phyloP scores from a whole-genome alignment of 2,113 vertebrate genomes.

The Apaloderma vittatum region DNA sequence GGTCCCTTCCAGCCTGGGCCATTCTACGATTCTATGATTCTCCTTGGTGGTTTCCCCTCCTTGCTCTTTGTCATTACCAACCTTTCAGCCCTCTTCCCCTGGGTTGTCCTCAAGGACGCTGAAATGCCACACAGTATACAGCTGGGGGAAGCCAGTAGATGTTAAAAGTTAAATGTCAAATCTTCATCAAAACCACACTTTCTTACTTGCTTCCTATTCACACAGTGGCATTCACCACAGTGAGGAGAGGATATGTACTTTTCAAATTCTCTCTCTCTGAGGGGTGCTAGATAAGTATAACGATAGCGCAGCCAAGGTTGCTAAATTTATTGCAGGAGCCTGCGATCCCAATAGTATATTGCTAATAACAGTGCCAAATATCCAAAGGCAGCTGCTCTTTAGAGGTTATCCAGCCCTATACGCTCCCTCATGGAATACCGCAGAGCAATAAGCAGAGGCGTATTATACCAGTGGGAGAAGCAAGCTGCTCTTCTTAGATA shows the following conservation, averaged over 20 bases:
- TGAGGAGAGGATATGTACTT: neutral
- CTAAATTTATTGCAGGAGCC: slow-evolving; percentile 67
- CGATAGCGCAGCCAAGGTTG: slow-evolving; percentile 46
- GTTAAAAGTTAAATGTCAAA: slow-evolving; percentile 26
- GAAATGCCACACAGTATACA: neutral
- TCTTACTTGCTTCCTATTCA: neutral
- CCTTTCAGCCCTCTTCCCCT: neutral
- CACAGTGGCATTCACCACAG: neutral
- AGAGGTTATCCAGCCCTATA: slow-evolving; percentile 56
- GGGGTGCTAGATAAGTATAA: slow-evolving; percentile 47
- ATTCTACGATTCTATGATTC: too few species aligned
- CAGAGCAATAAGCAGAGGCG: slow-evolving; percentile 59
- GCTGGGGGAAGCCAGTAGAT: neutral
- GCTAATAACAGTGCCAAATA: slow-evolving; percentile 71
- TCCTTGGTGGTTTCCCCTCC: neutral
- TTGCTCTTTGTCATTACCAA: neutral
- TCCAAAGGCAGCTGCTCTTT: slow-evolving; percentile 68
- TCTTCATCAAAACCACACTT: neutral
- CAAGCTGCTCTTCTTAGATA: slow-evolving; percentile 60
- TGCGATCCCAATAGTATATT: slow-evolving; percentile 69
- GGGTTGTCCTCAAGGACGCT: neutral
- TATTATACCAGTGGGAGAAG: slow-evolving; percentile 62
- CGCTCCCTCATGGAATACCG: slow-evolving; percentile 31
- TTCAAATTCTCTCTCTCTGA: slow-evolving; percentile 41
- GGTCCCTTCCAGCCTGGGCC: too few species aligned